These are phyloP conservation scores for Thalassoma bifasciatum DNA, from an alignment of 2,113 vertebrate genomes.

Conservation along the genomic window DNA sequence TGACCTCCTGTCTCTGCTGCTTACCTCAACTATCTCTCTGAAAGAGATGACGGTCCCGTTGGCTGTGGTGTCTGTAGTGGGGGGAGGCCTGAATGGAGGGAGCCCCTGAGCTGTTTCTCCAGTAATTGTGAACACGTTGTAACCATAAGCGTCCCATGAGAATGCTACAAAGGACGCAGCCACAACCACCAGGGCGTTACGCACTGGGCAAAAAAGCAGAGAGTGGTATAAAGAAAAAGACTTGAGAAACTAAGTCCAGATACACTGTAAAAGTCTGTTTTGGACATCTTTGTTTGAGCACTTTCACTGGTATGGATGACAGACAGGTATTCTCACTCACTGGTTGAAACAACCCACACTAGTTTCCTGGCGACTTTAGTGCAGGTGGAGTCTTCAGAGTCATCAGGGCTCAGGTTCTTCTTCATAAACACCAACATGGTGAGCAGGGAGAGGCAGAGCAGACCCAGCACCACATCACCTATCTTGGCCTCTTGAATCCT, in stretches of 20 bases:
- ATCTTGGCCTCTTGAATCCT: constrained; percentile 86
- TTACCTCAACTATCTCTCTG: constrained; percentile 85
- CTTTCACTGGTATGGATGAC: too few relatives aligned
- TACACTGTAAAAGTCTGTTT: background rate
- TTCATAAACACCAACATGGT: constrained; percentile 85
- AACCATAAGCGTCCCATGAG: constrained; percentile 85
- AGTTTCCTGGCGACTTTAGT: constrained; percentile 79
- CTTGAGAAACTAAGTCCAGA: background rate
- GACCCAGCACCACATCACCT: constrained; percentile 88
- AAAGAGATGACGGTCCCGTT: constrained; percentile 88
- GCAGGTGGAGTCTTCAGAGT: constrained; percentile 12
- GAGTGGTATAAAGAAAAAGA: background rate
- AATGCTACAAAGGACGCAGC: constrained; percentile 88
- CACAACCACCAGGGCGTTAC: constrained; percentile 92
- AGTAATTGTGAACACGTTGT: constrained; percentile 87
- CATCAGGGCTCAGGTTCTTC: constrained; percentile 52
- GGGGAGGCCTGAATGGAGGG: constrained; percentile 81
- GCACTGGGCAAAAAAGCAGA: constrained; percentile 75
- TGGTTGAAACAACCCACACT: constrained; percentile 87
- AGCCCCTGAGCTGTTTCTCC: constrained; percentile 88
- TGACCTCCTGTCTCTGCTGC: constrained; percentile 8
- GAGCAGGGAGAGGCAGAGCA: constrained; percentile 85
- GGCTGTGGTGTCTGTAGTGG: constrained; percentile 81
- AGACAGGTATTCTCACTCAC: constrained; percentile 73
- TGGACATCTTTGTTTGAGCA: too few relatives aligned